Conservation (phyloP, 2,113 vertebrate species). For the Callorhinus ursinus region DNA sequence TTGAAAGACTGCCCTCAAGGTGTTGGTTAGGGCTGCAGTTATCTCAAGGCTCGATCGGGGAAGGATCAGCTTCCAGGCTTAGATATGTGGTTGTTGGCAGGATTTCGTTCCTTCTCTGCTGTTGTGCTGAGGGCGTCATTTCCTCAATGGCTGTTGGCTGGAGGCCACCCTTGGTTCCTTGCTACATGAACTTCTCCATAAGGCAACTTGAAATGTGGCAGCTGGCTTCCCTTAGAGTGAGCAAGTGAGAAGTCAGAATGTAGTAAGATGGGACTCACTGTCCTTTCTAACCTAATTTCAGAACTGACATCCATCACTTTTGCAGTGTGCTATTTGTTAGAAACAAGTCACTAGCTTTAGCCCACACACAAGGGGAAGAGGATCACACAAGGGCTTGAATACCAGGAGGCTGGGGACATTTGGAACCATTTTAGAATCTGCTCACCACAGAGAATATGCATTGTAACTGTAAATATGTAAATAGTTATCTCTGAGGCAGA, state of each 20-base stretch:
- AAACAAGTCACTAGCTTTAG: not conserved
- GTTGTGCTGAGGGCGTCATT: not conserved
- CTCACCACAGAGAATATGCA: not conserved
- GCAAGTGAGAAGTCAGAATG: not conserved
- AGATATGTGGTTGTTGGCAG: not conserved
- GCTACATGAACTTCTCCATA: not conserved
- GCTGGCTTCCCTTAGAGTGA: not conserved
- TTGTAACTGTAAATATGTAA: not conserved
- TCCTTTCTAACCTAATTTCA: not conserved
- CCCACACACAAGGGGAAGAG: not conserved
- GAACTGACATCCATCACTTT: not conserved
- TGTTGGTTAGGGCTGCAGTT: not conserved
- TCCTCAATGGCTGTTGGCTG: not conserved
- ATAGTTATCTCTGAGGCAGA: not conserved
- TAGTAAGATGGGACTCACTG: not conserved
- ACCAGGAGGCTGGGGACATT: not conserved
- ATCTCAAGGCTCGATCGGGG: not conserved
- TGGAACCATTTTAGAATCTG: not conserved
- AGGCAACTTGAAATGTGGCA: not conserved
- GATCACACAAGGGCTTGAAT: not conserved
- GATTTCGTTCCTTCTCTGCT: not conserved
- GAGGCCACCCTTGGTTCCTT: not conserved
- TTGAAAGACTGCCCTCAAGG: not conserved
- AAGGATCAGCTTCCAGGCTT: not conserved
- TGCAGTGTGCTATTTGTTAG: not conserved